phyloP scores from a whole-genome alignment of 2,797 vertebrate genomes.

The Sternarchorhynchus goeldii region DNA sequence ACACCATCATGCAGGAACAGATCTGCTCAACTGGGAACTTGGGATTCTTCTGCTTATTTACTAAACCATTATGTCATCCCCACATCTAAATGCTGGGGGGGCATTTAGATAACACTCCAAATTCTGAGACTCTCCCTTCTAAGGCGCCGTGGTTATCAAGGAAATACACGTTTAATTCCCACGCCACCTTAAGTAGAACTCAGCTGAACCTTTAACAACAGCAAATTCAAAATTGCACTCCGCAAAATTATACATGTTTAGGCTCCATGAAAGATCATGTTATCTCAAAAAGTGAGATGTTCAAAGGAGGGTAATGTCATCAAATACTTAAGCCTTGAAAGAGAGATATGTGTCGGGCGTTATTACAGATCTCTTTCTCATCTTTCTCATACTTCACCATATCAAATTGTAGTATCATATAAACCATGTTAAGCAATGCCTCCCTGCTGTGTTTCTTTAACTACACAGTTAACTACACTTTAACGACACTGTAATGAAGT shows the following conservation, averaged over 20 bases:
- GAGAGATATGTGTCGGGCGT: not conserved
- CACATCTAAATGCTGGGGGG: constrained; percentile 7
- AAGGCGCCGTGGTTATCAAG: not conserved
- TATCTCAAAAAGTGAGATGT: not conserved
- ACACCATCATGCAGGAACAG: constrained; percentile 41
- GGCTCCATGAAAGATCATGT: not conserved
- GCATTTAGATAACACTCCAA: constrained; percentile 36
- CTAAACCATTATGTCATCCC: constrained; percentile 25
- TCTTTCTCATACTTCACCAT: not conserved
- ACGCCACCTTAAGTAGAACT: not conserved
- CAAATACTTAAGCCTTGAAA: constrained; percentile 1
- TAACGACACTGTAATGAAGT: constrained; percentile 20
- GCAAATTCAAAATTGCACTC: constrained; percentile 2
- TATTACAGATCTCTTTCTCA: not conserved
- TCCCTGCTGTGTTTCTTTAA: not conserved
- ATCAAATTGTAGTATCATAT: not conserved
- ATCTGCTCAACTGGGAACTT: constrained; percentile 39
- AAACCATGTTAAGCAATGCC: not conserved
- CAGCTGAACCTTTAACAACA: not conserved
- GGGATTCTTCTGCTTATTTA: constrained; percentile 39
- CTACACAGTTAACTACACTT: not conserved
- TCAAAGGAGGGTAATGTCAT: constrained; percentile 18
- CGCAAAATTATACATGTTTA: not conserved
- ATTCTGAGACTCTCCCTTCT: constrained; percentile 15
- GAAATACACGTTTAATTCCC: not conserved